Base-by-base conservation (phyloP, 2,113 vertebrate species). In the Mesocricetus auratus region DNA sequence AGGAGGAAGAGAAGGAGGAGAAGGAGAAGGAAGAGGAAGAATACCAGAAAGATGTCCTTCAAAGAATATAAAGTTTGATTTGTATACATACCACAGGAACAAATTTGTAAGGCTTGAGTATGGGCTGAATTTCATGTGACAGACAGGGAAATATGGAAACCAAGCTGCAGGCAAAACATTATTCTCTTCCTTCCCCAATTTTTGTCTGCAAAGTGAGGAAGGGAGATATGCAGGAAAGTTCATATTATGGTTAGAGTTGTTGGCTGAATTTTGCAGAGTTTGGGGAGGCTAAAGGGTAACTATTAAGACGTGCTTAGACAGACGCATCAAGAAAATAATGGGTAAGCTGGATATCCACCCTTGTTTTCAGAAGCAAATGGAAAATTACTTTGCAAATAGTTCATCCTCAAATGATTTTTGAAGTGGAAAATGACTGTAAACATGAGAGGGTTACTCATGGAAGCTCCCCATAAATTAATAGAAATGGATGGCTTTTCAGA, bases 11-110 rank as follows among this genome's bases (percentile, higher is more conserved):
- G 10, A 36, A 66, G 3, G 56, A 29, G 58, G 10, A 15, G 26
- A 2, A 42, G 4, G n/a, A 29, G 15, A 29, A 29, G 1, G 15
- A 53, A 16, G 21, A 9, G 26, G 26, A 13, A 26, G 17, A 86
- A 33, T 10, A 22, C 5, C 42, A 86, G 93, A 86, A 95, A 36
- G n/a, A 87, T 26, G 7, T 93, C 5, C 26, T 95, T 69, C 31
- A 96, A 89, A 97, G 69, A 90, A 94, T 56, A 95, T 62, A 96
- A 33, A 33, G 82, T 96, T 96, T 96, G 89, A 81, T 97, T 73
- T 89, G 36, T 73, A 91, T 88, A 92, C 71, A 91, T 88, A 92
- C 71, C 86, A 93, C 19, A 86, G 69, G 75, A 86, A 81, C n/a
- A 86, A 89, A 85, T 53, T 73, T 95, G 36, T 47, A 53, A 88